Evolutionary conservation across 2,888 invertebrate genomes (phyloP).

Genomic region (Amphipyra tragopoginis): DNA sequence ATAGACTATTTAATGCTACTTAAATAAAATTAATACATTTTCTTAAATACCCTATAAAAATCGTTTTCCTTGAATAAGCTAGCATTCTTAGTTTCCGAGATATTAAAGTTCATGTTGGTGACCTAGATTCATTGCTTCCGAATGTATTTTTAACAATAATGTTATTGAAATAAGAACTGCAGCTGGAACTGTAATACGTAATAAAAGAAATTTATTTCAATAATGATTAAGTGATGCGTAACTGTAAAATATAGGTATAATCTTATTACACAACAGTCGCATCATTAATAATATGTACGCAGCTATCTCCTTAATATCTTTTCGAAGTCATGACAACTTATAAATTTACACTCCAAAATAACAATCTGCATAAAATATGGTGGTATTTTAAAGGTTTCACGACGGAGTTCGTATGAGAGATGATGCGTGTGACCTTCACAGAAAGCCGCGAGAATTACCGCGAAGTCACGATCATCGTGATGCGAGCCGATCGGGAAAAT

Average conservation of each 20-base stretch:
- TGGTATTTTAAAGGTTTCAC: slow-evolving; percentile 62
- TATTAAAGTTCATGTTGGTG: too few relatives aligned
- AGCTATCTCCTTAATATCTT: slow-evolving; percentile 35
- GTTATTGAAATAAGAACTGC: slow-evolving; percentile 13
- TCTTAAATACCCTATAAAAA: too few relatives aligned
- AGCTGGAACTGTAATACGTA: neutral
- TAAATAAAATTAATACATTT: too few relatives aligned
- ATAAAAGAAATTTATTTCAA: slow-evolving; percentile 30
- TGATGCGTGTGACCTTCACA: slow-evolving; percentile 74
- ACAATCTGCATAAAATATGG: slow-evolving; percentile 58
- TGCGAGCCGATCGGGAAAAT: slow-evolving; percentile 64
- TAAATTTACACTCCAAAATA: slow-evolving; percentile 61
- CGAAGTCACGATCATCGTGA: slow-evolving; percentile 57
- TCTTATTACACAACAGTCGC: slow-evolving; percentile 49
- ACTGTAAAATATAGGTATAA: slow-evolving; percentile 29
- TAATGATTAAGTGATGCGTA: slow-evolving; percentile 39
- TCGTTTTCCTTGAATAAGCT: too few relatives aligned
- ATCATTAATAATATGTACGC: slow-evolving; percentile 40
- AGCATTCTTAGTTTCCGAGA: too few relatives aligned
- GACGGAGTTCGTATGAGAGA: slow-evolving; percentile 59
- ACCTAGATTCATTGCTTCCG: too few relatives aligned
- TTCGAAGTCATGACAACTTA: slow-evolving; percentile 48
- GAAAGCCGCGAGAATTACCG: slow-evolving; percentile 62
- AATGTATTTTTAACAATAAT: too few relatives aligned
- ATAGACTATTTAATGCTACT: too few relatives aligned